These are phyloP conservation scores for Lordiphosa clarofinis DNA, from an alignment of 1,140 invertebrate species.

Conservation along the genomic window DNA sequence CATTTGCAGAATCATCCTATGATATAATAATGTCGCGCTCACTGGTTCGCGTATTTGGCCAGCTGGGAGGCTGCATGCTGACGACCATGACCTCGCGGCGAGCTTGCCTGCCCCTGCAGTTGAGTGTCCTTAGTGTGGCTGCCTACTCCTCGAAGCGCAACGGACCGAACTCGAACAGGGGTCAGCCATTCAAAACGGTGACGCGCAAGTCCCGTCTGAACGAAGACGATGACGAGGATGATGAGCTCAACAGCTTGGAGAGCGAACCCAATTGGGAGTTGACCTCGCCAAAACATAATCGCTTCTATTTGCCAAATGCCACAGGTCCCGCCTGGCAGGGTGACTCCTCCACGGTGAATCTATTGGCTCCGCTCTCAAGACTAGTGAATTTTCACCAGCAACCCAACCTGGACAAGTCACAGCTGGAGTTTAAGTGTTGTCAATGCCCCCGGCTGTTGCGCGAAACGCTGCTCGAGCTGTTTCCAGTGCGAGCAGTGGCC, in stretches of 20 bases:
- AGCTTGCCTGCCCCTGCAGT: neutral
- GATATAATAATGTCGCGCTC: constrained; percentile 48
- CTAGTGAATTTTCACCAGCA: constrained; percentile 64
- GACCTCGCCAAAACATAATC: constrained; percentile 83
- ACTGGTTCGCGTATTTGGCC: constrained; percentile 24
- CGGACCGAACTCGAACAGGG: constrained; percentile 55
- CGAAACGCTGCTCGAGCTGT: constrained; percentile 84
- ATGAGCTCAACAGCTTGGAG: constrained; percentile 56
- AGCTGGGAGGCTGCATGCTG: neutral
- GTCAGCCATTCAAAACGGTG: constrained; percentile 60
- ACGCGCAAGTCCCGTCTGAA: constrained; percentile 37
- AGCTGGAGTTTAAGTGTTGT: constrained; percentile 50
- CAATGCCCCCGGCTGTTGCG: constrained; percentile 84
- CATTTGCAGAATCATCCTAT: constrained; percentile 27
- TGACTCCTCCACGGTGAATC: constrained; percentile 78
- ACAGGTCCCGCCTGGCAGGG: constrained; percentile 84
- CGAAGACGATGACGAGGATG: constrained; percentile 51
- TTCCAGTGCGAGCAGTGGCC: constrained; percentile 82
- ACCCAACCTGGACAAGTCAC: constrained; percentile 31
- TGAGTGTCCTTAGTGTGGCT: neutral
- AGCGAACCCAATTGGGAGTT: constrained; percentile 83
- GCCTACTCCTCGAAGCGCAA: constrained; percentile 59
- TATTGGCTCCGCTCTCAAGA: constrained; percentile 59
- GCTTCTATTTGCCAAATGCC: constrained; percentile 86
- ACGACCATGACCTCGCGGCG: neutral